Base-by-base conservation (phyloP, 1,140 invertebrate genomes). In the Mylabris phalerata region DNA sequence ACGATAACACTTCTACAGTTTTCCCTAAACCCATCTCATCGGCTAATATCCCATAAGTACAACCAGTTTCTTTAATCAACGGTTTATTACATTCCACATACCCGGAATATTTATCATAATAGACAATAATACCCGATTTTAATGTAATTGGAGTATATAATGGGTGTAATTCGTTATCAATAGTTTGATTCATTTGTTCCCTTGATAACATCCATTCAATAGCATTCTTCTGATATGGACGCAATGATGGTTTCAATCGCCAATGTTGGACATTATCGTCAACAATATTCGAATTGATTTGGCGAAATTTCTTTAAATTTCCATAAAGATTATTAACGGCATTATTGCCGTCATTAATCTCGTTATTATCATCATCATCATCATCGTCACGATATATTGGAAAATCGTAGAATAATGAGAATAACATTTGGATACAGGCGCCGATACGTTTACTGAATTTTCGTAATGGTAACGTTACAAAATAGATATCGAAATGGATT, bases 11-110 rank as follows among this genome's bases (percentile, higher is more conserved):
- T 19, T 19, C 19, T 19, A 19, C 19, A 19, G 19, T 19, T 19
- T 19, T 19, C 1, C 19, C 19, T 11, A 92, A 71, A 7, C 89
- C 89, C 89, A 92, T 92, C 75, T 92, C 89, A 75, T 92, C 89
- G 11, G 87, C 88, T 46, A 92, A 73, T 52, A 92, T 89, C 4
- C 89, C 89, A 50, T 89, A 88, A n/a, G 77, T 79, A 40, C 19
- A 19, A 19, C 76, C 74, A 26, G 75, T 42, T 2, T 55, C 3
- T 9, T 67, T 58, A 27, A 72, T 50, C 9, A 67, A 38, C 24
- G 78, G 78, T 60, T 67, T 66, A 9, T 68, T 59, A 24, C 62
- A 54, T 13, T 62, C 59, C 6, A 82, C 49, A 50, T 73, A 75
- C 40, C 79, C 80, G 13, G 70, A 70, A 65, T 73, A 76, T 66